Evolutionary conservation across 2,888 invertebrate species (phyloP).

Genomic region (Elysia crispata): DNA sequence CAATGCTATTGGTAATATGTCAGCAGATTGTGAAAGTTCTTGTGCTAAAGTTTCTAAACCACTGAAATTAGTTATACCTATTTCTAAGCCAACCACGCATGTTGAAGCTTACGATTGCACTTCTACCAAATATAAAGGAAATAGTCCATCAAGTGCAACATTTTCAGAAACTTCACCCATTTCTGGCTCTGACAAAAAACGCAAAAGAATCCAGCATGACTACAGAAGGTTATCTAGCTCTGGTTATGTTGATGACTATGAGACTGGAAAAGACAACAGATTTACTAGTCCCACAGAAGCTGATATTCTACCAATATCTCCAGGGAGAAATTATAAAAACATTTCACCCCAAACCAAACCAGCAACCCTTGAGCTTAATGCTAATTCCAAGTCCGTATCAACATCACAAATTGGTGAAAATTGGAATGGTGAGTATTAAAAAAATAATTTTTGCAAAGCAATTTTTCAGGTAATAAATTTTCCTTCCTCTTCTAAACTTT

Average conservation of each 20-base stretch:
- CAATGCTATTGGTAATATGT: no score
- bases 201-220: slow-evolving; percentile 74
- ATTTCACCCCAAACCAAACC: slow-evolving; percentile 58
- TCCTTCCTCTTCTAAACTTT: no score
- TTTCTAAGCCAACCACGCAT: no score
- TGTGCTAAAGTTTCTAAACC: no score
- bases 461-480: no score
- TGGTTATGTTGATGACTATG: slow-evolving; percentile 76
- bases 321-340: slow-evolving; percentile 51
- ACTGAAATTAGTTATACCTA: no score
- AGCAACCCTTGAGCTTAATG: slow-evolving; percentile 34
- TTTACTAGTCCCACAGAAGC: slow-evolving; percentile 49
- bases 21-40: no score
- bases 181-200: slow-evolving; percentile 58
- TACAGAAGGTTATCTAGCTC: slow-evolving; percentile 75
- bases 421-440: background rate
- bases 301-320: slow-evolving; percentile 51
- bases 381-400: background rate
- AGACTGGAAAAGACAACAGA: slow-evolving; percentile 58
- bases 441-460: no score
- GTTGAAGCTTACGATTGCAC: no score
- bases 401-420: background rate
- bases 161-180: slow-evolving; percentile 36
- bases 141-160: slow-evolving; percentile 24
- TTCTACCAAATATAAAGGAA: slow-evolving; percentile 10